Evolutionary conservation across 2,113 vertebrate species (phyloP).

Genomic region (Telmatochromis brachygnathus): DNA sequence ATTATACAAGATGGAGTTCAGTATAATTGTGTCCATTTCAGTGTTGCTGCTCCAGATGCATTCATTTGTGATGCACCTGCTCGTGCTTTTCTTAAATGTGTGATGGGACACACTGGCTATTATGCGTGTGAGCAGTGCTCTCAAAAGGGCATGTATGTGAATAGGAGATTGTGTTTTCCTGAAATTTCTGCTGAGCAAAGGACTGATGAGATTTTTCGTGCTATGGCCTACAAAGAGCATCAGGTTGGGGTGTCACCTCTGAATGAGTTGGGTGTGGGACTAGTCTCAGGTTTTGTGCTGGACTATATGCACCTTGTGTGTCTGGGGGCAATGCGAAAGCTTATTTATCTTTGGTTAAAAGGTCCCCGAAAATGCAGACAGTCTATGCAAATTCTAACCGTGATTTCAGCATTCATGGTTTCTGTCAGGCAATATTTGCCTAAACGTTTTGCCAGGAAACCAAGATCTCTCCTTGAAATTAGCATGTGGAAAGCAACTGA

Average conservation of each 20-base stretch:
- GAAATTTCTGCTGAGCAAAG: neutral
- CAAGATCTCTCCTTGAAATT: rapidly evolving
- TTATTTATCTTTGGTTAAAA: neutral
- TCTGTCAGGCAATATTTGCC: neutral
- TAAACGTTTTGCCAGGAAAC: neutral
- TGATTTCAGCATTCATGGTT: neutral
- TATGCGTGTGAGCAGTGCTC: no score
- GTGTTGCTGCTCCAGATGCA: no score
- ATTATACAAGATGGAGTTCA: neutral
- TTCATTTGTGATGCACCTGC: no score
- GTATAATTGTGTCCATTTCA: no score
- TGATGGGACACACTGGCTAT: no score
- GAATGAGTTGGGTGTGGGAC: neutral
- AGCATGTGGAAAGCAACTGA: neutral
- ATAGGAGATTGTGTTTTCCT: neutral
- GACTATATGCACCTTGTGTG: neutral
- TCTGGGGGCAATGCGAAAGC: rapidly evolving
- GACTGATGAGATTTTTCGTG: neutral
- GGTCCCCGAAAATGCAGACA: neutral
- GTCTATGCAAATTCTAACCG: neutral
- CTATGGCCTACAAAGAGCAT: neutral
- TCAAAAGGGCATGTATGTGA: no score
- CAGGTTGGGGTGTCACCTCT: neutral
- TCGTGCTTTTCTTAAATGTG: no score
- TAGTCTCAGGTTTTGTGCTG: neutral